Base-by-base conservation (phyloP, 2,888 invertebrate species). In the Drosophila parthenogenetica region DNA sequence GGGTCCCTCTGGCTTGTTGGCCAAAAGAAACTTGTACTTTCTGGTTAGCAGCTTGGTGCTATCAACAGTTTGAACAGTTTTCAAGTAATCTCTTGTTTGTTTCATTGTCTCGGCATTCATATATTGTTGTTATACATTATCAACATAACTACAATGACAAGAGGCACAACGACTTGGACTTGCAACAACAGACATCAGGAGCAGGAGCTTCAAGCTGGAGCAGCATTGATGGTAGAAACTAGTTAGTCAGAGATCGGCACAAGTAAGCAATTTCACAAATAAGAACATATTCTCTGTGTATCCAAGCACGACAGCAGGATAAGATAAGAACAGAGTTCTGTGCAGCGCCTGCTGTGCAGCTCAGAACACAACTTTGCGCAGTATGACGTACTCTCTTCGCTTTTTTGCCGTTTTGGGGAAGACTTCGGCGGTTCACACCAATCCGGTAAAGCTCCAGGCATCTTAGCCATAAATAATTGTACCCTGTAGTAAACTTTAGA, bases 261-360 rank as follows among this genome's bases (percentile, higher is more conserved):
- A 86, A 86, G 81, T 86, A 82, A 82, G 83, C 82, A 82, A 86
- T 83, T 82, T 82, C 86, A 85, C 82, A 82, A 82, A 86, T 85
- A 86, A 86, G 86, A 75, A 80, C 75, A 75, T 75, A 75, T 59
- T 77, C 75, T 61, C 40, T 62, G 73, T 73, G 49, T 69, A 63
- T 29, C 61, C 69, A 59, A 49, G 61, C 73, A 77, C 77, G 77
- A 75, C 77, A 75, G 77, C 46, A 67, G 63, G 61, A 81, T 73
- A 63, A 81, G 81, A 84, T 84, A 79, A 79, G 75, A 85, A 71
- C 83, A 42, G 61, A 73, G 73, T 70, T 83, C 72, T 70, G 70
- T 73, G 0, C 83, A 86, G 76, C 78, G 81, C 86, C 82, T 81
- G 82, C 86, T 86, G 87, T 83, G 82, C 79, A 78, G 74, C 63